Conservation (phyloP, 2,113 vertebrate species). For the Hydrochoerus hydrochaeris region DNA sequence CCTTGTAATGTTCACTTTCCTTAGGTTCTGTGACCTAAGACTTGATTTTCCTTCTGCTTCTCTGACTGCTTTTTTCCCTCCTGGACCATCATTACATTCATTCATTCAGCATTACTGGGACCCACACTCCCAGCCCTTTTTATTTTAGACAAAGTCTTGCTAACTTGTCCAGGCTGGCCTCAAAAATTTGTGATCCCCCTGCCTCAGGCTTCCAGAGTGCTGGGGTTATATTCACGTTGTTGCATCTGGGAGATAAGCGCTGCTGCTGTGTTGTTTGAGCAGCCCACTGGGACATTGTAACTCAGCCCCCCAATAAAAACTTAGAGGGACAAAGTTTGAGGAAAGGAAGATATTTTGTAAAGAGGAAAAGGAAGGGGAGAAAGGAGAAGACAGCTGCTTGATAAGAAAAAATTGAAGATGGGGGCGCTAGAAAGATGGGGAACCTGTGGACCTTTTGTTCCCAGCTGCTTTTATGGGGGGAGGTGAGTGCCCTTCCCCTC, state of each 20-base stretch:
- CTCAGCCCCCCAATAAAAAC: not conserved
- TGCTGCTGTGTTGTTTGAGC: not conserved
- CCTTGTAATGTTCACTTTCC: not conserved
- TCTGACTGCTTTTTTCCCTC: not conserved
- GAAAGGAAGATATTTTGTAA: not conserved
- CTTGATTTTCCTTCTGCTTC: constrained; percentile 38
- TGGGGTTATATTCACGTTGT: not conserved
- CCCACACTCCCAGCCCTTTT: not conserved
- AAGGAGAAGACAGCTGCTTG: not conserved
- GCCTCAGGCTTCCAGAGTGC: not conserved
- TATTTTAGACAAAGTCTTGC: not conserved
- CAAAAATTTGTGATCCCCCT: not conserved
- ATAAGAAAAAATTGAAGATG: not conserved
- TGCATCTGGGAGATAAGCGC: not conserved
- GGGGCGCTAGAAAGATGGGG: not conserved
- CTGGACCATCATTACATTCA: not conserved
- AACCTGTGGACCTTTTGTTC: not conserved
- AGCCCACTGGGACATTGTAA: not conserved
- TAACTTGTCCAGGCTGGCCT: not conserved
- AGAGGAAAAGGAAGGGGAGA: not conserved
- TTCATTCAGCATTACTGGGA: not conserved
- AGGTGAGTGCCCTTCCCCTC: not conserved
- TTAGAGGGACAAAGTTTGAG: not conserved
- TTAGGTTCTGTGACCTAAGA: not conserved
- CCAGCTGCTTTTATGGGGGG: not conserved